These are phyloP conservation scores for Corbicula japonica DNA, from an alignment of 2,888 invertebrate genomes.

Conservation along the genomic window DNA sequence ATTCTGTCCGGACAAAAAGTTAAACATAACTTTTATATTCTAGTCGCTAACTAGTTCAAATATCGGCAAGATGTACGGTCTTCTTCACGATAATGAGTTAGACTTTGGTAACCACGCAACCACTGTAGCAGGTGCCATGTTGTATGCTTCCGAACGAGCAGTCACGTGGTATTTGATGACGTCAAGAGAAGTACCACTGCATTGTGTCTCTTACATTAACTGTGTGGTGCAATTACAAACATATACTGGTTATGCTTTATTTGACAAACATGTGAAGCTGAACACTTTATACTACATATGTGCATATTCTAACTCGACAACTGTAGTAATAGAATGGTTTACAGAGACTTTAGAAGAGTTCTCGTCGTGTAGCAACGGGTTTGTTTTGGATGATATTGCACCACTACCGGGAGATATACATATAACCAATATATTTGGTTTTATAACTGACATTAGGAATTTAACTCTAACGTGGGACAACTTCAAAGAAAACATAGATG, in stretches of 20 bases:
- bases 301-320: constrained; percentile 37
- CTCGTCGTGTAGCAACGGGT: constrained; percentile 44
- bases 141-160: constrained; percentile 28
- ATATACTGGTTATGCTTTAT: constrained; percentile 20
- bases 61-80: not conserved
- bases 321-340: constrained; percentile 32
- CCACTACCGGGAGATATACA: constrained; percentile 33
- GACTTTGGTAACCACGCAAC: constrained; percentile 39
- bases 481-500: constrained; percentile 37
- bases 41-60: not conserved
- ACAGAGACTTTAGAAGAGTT: constrained; percentile 34
- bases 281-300: constrained; percentile 44
- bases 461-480: constrained; percentile 32
- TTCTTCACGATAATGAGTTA: constrained; percentile 40
- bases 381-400: constrained; percentile 41
- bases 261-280: constrained; percentile 1
- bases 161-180: constrained; percentile 60
- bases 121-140: constrained; percentile 40
- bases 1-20: too few relatives aligned
- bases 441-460: not conserved
- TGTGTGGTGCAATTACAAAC: constrained; percentile 18
- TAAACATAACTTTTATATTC: too few relatives aligned
- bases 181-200: constrained; percentile 19
- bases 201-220: constrained; percentile 9
- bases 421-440: constrained; percentile 26